Evolutionary conservation across 64 coral and sea anemone genomes (phyloP).

Genomic region (Trachythela sp.): DNA sequence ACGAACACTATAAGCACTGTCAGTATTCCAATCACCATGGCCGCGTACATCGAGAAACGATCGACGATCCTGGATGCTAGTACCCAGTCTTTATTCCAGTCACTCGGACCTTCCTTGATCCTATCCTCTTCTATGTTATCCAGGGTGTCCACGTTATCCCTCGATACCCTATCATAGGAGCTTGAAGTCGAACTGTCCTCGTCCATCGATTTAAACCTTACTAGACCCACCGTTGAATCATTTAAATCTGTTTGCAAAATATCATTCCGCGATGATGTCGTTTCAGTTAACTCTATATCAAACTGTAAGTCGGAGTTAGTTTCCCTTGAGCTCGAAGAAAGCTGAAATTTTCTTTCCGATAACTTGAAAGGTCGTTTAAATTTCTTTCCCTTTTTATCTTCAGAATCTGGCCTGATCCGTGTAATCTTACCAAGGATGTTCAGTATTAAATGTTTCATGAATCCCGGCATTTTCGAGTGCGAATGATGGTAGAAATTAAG

Average conservation of each 20-base stretch:
- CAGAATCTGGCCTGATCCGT: slow-evolving; percentile 38
- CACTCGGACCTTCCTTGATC: neutral
- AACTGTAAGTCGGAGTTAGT: neutral
- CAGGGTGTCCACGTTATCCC: neutral
- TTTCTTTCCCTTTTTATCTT: neutral
- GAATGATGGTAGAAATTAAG: slow-evolving; percentile 86
- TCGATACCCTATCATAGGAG: neutral
- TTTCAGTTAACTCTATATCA: neutral
- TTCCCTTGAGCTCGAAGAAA: neutral
- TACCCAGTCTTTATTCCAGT: slow-evolving; percentile 42
- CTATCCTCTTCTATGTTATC: slow-evolving; percentile 28
- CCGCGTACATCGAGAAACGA: slow-evolving; percentile 33
- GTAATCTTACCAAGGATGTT: slow-evolving; percentile 27
- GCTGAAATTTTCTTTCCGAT: neutral
- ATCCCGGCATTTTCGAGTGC: slow-evolving; percentile 58
- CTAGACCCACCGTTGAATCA: neutral
- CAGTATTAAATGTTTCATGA: slow-evolving; percentile 51
- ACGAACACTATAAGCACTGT: slow-evolving; percentile 42
- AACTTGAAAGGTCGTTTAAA: neutral
- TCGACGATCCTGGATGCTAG: slow-evolving; percentile 42
- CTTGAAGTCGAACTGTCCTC: neutral
- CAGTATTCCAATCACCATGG: slow-evolving; percentile 15
- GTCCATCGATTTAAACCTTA: neutral
- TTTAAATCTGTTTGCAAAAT: neutral
- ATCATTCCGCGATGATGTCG: neutral